Conservation (phyloP, 1,140 invertebrate genomes). For the Temnothorax nylanderi region DNA sequence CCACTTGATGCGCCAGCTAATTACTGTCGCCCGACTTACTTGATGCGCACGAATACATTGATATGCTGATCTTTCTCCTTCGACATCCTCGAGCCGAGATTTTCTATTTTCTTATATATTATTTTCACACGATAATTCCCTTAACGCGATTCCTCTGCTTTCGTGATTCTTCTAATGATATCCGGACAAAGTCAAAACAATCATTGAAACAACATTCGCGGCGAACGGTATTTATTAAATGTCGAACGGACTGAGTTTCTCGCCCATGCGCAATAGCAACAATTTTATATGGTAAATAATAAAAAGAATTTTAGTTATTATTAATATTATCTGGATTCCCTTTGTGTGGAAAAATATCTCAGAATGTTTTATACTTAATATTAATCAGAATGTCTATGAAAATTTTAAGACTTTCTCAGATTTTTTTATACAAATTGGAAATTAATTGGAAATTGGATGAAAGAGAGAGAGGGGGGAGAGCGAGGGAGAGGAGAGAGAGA, state of each 20-base stretch:
- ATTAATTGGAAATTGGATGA: too few species aligned
- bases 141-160: not conserved
- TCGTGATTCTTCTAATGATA: not conserved
- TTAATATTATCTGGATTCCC: too few species aligned
- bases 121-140: not conserved
- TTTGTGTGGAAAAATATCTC: too few species aligned
- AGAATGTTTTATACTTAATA: too few species aligned
- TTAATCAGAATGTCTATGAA: too few species aligned
- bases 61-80: not conserved
- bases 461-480: too few species aligned
- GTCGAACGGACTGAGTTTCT: not conserved
- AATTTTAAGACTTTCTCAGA: too few species aligned
- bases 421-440: too few species aligned
- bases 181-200: not conserved
- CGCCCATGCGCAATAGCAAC: not conserved
- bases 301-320: too few species aligned
- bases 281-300: not conserved
- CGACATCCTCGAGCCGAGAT: not conserved
- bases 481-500: too few species aligned
- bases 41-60: slow-evolving; percentile 6
- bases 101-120: not conserved
- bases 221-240: not conserved
- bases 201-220: not conserved
- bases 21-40: not conserved
- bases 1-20: not conserved